A percentile compares a stretch with the other conserved stretches of the same genome.
phyloP scores from a whole-genome alignment of 2,113 vertebrate genomes.

The Nothoprocta perdicaria region DNA sequence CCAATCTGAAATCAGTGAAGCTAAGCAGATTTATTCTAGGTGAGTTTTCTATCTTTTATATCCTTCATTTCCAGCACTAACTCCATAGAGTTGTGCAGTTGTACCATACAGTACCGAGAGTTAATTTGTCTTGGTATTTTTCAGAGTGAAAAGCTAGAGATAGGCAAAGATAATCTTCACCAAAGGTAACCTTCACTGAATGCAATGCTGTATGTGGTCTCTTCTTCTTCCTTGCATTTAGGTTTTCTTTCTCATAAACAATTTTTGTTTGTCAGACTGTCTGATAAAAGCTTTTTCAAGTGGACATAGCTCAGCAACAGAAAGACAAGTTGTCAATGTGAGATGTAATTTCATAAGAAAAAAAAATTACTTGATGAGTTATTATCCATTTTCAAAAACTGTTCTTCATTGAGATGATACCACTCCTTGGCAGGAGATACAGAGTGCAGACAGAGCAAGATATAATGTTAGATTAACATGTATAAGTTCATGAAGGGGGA shows the following conservation, averaged over 20 bases:
- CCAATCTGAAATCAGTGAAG: conserved; percentile 12
- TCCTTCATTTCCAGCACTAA: not conserved
- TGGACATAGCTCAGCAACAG: not conserved
- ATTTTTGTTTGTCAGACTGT: not conserved
- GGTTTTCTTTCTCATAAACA: not conserved
- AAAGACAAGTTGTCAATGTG: not conserved
- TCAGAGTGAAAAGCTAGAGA: not conserved
- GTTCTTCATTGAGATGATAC: not conserved
- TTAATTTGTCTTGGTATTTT: not conserved
- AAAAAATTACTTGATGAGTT: not conserved
- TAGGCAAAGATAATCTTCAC: not conserved
- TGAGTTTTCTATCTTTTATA: not conserved
- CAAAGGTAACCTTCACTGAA: not conserved
- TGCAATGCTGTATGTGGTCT: not conserved
- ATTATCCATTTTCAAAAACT: not conserved
- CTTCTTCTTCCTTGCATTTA: not conserved
- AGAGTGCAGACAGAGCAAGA: not conserved
- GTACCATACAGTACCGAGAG: not conserved
- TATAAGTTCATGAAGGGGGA: no score
- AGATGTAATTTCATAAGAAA: not conserved
- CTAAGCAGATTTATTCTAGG: conserved; percentile 9
- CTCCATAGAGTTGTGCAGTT: not conserved
- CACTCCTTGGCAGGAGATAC: not conserved
- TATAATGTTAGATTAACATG: no score
- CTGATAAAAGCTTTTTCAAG: not conserved